Conservation (phyloP, 2,797 vertebrate species). For the Falco concolor region DNA sequence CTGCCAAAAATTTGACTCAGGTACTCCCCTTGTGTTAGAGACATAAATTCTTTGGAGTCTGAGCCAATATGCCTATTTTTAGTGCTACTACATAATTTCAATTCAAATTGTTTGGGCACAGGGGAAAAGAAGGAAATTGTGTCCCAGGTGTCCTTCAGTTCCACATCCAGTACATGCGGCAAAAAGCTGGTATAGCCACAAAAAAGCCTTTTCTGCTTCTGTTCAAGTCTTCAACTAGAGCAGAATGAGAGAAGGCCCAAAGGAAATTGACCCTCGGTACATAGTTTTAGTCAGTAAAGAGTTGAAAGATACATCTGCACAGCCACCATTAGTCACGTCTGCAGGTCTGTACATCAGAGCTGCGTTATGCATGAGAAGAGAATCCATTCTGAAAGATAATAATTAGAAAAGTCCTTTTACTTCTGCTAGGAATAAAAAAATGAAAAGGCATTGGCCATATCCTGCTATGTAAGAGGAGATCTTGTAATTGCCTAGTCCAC, state of each 20-base stretch:
- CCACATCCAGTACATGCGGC: neutral
- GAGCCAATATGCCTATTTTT: neutral
- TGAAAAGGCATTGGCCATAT: neutral
- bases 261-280: neutral
- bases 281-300: neutral
- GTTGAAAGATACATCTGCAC: neutral
- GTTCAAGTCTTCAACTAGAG: neutral
- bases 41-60: neutral
- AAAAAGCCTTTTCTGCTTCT: neutral
- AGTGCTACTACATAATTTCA: neutral
- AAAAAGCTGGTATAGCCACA: neutral
- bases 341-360: neutral
- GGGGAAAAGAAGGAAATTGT: neutral
- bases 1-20: neutral
- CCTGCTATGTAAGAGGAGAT: conserved; percentile 4
- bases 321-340: neutral
- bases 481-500: neutral
- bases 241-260: neutral
- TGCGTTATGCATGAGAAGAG: neutral
- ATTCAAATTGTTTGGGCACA: neutral
- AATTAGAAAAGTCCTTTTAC: neutral
- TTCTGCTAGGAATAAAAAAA: neutral
- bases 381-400: neutral
- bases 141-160: neutral
- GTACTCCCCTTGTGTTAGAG: neutral